Evolutionary conservation across 2,797 vertebrate genomes (phyloP), one percentile per base, ranked within the genome.

Genomic region (Platalea minor): DNA sequence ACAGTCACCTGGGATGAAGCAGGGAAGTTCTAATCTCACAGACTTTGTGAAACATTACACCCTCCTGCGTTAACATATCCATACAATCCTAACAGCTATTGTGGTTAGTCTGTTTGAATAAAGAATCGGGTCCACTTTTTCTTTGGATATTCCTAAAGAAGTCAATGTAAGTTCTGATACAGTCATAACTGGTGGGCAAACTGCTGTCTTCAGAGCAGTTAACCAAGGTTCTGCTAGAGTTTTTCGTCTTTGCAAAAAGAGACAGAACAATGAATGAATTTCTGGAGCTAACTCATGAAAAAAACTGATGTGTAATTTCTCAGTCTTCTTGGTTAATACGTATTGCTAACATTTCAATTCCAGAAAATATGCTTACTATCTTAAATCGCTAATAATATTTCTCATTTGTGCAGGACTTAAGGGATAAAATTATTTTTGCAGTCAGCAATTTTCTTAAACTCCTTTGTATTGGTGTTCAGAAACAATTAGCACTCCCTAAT

Each of bases 401-500:
- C 46, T 89, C 39, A 72, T 78, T 93, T 83, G 37, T 68, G 50
- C n/a, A 63, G 43, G 75, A 83, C 20, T 73, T 88, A 78, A 78
- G 54, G 63, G 82, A 91, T 76, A 81, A 73, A 91, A 85, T 77
- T 81, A 83, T 73, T 96, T 84, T 63, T 91, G 54, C 51, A 95
- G 93, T 92, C 76, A 96, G 88, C 91, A 69, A 41, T 90, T 89
- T 81, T 87, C 54, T 88, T 83, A 59, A 93, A 67, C 54, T 67
- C 43, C 4, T 21, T 88, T 90, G 82, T 91, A 86, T 79, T 93
- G 78, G 73, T 85, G 41, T 93, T 93, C 95, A 91, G 78, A 94
- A 96, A 93, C 85, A 95, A 95, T 96, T 94, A 96, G 51, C 93
- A 78, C 73, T 92, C 74, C 39, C 43, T 92, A 92, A 93, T 85